A percentile compares a stretch with the other conserved stretches of the same genome.
phyloP scores from a whole-genome alignment of 2,888 invertebrate species.

The Hermodice carunculata region DNA sequence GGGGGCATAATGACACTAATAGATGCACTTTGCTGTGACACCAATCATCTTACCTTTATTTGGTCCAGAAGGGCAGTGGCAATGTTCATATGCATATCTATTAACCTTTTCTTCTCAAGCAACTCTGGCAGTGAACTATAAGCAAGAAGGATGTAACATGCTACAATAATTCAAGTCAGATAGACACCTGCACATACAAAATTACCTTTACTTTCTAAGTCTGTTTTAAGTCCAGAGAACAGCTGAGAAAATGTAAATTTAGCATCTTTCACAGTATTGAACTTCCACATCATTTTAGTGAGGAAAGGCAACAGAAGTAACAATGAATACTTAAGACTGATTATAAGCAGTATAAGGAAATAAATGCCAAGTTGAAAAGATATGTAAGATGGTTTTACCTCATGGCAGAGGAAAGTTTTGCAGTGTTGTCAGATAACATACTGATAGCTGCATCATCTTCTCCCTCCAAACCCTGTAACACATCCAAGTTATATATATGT shows the following conservation, averaged over 20 bases:
- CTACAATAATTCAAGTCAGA: not conserved
- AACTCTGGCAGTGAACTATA: constrained; percentile 88
- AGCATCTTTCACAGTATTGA: too few relatives aligned
- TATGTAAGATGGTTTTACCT: constrained; percentile 54
- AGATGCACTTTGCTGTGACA: not conserved
- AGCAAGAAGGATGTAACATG: not conserved
- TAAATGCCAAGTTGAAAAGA: not conserved
- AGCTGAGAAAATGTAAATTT: too few relatives aligned
- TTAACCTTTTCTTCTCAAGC: constrained; percentile 95
- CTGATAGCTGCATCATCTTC: constrained; percentile 82
- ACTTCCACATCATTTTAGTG: too few relatives aligned
- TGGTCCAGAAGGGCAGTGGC: constrained; percentile 80
- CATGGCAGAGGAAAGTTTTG: constrained; percentile 91
- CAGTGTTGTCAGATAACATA: constrained; percentile 78
- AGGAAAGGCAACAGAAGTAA: too few relatives aligned
- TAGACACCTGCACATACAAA: too few relatives aligned
- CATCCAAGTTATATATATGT: too few relatives aligned
- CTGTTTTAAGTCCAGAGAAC: too few relatives aligned
- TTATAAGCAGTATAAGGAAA: not conserved
- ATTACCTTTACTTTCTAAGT: too few relatives aligned
- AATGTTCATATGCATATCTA: constrained; percentile 99
- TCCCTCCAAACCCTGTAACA: constrained; percentile 82
- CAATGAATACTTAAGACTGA: too few relatives aligned
- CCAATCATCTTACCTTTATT: constrained; percentile 73
- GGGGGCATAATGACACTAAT: not conserved